Base-by-base conservation (phyloP, 2,113 vertebrate genomes). In the Falcunculus frontatus region DNA sequence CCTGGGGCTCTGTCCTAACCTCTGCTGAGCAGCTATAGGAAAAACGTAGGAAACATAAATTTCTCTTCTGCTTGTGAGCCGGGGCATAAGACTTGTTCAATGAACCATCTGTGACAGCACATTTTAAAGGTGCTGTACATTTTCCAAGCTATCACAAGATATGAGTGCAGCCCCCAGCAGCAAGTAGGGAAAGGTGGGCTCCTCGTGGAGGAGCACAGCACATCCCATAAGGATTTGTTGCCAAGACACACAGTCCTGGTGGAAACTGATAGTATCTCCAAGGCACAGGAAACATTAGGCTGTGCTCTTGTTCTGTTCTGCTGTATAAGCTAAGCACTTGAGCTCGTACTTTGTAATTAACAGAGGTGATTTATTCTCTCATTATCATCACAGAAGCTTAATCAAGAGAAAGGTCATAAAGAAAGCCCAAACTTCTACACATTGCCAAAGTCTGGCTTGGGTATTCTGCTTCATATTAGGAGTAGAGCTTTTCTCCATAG, bases 31-130 rank as follows among this genome's bases (percentile, higher is more conserved):
- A 78, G 52, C 88, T 89, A 95, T 84, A 96, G 88, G 83, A 94
- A 96, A 96, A 96, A 93, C 53, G 30, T 90, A 92, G 33, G 44
- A 78, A 94, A 80, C 44, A 87, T 92, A 89, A 93, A 87, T 94
- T 96, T 93, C 79, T 96, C 44, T 39, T 72, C 53, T 74, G 21
- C 44, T 81, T 2, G 1, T 74, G 77, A 92, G 73, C 72, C 87
- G 94, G 76, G 23, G 60, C 1, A 5, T 49, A 32, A 63, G 64
- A 52, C 44, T 84, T 68, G 52, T 88, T 83, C 93, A 95, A 88
- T 19, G 75, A 88, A 53, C 39, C 18, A n/a, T 82, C 60, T 88
- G 90, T 78, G 59, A 75, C 44, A 81, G 60, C 47, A 72, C 4
- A 68, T 77, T 93, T 77, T 87, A 82, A 84, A 87, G 44, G 56